Percentiles rank a stretch among this genome's conserved stretches.
phyloP scores from a whole-genome alignment of 2,797 vertebrate species.

The Gorsachius magnificus region DNA sequence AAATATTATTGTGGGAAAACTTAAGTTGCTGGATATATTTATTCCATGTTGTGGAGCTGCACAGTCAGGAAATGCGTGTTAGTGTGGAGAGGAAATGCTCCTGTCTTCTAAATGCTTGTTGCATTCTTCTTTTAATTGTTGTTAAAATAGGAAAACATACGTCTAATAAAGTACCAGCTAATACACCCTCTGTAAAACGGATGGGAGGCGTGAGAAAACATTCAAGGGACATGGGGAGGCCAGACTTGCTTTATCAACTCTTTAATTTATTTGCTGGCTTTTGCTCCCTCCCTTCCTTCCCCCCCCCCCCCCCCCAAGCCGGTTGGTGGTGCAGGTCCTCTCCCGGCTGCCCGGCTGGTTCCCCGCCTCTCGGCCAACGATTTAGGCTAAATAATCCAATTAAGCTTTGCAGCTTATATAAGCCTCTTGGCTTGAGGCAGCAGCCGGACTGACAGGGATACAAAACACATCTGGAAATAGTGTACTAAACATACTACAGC shows the following conservation, averaged over 20 bases:
- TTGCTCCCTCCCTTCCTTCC: background rate
- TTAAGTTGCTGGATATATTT: background rate
- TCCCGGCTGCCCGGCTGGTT: background rate
- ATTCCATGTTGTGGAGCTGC: background rate
- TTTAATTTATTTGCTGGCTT: background rate
- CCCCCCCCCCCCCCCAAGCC: no score
- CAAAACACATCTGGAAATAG: constrained; percentile 57
- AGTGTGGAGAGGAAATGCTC: background rate
- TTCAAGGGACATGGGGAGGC: background rate
- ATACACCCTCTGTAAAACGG: background rate
- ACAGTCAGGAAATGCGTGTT: constrained; percentile 20
- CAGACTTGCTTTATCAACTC: background rate
- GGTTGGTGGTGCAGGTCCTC: background rate
- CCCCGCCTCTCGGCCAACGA: background rate
- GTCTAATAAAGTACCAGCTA: background rate
- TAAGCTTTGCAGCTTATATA: constrained; percentile 54
- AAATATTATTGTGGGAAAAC: constrained; percentile 19
- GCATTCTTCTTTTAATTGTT: background rate
- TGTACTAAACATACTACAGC: background rate
- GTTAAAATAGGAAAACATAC: background rate
- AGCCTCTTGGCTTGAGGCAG: constrained; percentile 29
- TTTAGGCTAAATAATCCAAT: constrained; percentile 62
- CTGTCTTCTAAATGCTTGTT: background rate
- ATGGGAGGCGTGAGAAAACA: background rate
- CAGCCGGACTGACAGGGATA: background rate